Evolutionary conservation across 1,140 invertebrate genomes (phyloP), one percentile per base, ranked within the genome.

Genomic region (Trichonephila clavipes): DNA sequence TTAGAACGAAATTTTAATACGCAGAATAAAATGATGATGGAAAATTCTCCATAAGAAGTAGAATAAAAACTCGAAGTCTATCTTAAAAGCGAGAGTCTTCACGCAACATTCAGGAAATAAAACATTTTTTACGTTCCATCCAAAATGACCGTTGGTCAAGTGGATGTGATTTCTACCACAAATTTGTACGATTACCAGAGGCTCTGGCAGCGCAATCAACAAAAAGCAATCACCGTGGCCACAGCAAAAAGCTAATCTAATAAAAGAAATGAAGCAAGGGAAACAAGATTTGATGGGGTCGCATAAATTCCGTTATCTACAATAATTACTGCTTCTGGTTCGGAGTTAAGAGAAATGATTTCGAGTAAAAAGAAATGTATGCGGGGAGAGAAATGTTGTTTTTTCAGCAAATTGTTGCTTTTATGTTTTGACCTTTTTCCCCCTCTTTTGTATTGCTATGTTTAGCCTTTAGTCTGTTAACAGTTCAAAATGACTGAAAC

Each of bases 281-380:
- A n/a, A 66, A 88, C 86, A 44, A 88, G 86, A 61, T 88, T 88
- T 66, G 86, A 88, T 88, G 86, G 86, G 86, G 86, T 88, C 59
- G 62, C 86, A 66, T 88, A 66, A 88, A 88, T 44, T 88, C 34
- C 59, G 59, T 88, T 88, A 88, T 66, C 62, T 88, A 24, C 24
- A 62, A 88, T 88, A 88, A 88, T 88, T 66, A 28, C 86, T 21
- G 86, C 86, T 24, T 10, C 24, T 88, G 40, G n/a, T 69, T 88
- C 59, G 16, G 72, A 40, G 72, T 34, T 77, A 77, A 18, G 72
- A 77, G 72, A 34, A 77, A 77, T 77, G 72, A 77, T 77, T 77
- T 24, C 72, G 28, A 18, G 10, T 69, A 69, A 69, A 69, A 28
- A 24, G 51, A 51, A 12, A 51, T 51, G 51, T 51, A 64, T 7